phyloP scores from a whole-genome alignment of 1,140 invertebrate genomes.

The Lethrus apterus region DNA sequence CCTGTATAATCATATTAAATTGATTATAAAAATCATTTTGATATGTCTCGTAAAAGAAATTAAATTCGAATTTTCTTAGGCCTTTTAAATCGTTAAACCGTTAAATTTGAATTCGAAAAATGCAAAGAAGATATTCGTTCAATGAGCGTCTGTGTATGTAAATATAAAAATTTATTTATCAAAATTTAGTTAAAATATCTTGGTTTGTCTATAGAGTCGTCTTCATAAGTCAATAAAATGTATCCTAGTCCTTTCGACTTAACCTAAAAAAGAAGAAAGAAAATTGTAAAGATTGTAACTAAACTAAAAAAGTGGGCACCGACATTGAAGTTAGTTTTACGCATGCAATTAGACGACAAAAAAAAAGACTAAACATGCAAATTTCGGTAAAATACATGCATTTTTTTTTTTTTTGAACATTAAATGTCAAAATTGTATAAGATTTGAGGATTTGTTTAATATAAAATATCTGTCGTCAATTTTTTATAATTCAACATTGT shows the following conservation, averaged over 20 bases:
- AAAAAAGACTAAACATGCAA: too few species aligned
- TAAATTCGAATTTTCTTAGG: constrained; percentile 1
- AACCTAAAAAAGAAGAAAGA: constrained; percentile 26
- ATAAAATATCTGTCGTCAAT: too few species aligned
- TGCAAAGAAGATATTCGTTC: too few species aligned
- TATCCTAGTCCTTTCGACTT: constrained; percentile 30
- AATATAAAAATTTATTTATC: constrained; percentile 7
- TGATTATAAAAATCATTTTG: constrained; percentile 7
- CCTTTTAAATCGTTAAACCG: not conserved
- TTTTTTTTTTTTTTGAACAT: too few species aligned
- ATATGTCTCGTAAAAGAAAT: not conserved
- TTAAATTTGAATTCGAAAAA: too few species aligned
- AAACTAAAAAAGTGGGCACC: too few species aligned
- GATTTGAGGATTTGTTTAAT: too few species aligned
- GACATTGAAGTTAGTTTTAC: too few species aligned
- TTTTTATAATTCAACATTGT: too few species aligned
- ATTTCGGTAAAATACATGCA: too few species aligned
- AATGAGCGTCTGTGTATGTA: constrained; percentile 4
- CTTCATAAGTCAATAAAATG: constrained; percentile 33
- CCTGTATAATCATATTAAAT: constrained; percentile 3
- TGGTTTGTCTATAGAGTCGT: constrained; percentile 32
- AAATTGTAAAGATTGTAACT: constrained; percentile 12
- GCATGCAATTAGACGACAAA: too few species aligned
- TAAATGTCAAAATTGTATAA: too few species aligned
- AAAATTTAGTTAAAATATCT: constrained; percentile 35